Percentiles rank a stretch among this genome's conserved stretches.
Evolutionary conservation across 2,888 invertebrate genomes (phyloP).

Genomic region (Kryphioiulus occultus): DNA sequence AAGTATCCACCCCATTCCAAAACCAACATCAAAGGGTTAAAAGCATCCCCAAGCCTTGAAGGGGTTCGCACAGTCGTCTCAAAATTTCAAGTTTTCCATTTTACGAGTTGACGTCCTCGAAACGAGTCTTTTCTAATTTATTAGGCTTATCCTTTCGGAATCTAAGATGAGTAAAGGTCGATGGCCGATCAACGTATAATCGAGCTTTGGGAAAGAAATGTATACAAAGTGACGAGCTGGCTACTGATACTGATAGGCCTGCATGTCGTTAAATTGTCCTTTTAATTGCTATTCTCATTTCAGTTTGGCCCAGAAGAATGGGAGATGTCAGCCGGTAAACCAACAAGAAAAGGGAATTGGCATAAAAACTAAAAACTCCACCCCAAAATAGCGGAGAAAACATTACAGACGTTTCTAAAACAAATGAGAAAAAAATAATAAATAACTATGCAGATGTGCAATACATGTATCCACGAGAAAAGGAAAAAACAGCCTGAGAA

Average conservation of each 20-base stretch:
- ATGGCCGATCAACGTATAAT: background rate
- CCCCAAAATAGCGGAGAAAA: background rate
- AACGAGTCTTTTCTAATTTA: slow-evolving; percentile 12
- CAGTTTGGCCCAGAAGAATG: background rate
- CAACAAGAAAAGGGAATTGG: background rate
- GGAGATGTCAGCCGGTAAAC: background rate
- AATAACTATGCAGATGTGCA: background rate
- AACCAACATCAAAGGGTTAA: background rate
- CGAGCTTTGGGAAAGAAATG: background rate
- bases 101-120: background rate
- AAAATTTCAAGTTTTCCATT: background rate
- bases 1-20: background rate
- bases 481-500: background rate
- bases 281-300: background rate
- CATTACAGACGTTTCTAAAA: background rate
- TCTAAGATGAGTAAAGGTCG: slow-evolving; percentile 4
- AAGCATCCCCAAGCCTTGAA: background rate
- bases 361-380: background rate
- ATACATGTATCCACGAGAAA: no score
- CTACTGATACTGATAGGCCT: no score
- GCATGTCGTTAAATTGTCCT: background rate
- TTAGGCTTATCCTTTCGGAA: background rate
- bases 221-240: background rate
- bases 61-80: background rate
- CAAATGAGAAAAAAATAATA: slow-evolving; percentile 3